phyloP scores from a whole-genome alignment of 2,113 vertebrate species.

The Anarrhichthys ocellatus region DNA sequence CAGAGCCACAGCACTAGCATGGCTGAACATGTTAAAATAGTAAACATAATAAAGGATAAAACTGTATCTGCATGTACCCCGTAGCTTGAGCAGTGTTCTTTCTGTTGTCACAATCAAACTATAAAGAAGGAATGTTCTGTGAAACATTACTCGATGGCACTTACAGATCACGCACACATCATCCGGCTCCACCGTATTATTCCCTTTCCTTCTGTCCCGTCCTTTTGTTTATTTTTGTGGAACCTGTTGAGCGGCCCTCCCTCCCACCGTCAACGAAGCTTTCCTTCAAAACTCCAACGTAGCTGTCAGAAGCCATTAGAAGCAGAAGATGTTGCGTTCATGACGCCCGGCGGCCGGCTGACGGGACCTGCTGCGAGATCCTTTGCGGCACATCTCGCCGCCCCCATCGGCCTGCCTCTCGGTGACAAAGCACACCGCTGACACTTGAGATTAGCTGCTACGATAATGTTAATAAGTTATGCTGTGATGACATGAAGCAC shows the following conservation, averaged over 20 bases:
- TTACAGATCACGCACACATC: not conserved
- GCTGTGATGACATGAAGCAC: not conserved
- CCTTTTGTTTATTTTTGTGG: not conserved
- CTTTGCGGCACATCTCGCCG: conserved; percentile 8
- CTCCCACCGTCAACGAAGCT: not conserved
- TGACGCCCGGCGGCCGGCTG: conserved; percentile 42
- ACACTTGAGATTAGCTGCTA: conserved; percentile 46
- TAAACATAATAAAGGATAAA: not conserved
- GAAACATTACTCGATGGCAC: not conserved
- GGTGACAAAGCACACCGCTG: conserved; percentile 33
- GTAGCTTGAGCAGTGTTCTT: not conserved
- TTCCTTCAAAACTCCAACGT: conserved; percentile 26
- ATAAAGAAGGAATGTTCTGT: not conserved
- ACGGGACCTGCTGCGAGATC: conserved; percentile 39
- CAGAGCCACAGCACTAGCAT: no score
- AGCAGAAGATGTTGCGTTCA: conserved; percentile 16
- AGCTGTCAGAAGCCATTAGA: conserved; percentile 60
- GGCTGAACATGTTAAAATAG: no score
- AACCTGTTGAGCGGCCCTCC: conserved; percentile 36
- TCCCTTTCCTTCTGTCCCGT: not conserved
- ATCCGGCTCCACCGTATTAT: not conserved
- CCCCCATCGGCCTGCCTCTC: conserved; percentile 5
- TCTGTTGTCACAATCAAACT: not conserved
- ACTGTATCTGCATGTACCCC: not conserved
- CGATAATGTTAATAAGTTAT: conserved; percentile 21